Evolutionary conservation across 2,888 invertebrate genomes (phyloP), one percentile per base, ranked within the genome.

Genomic region (Tetragonula carbonaria): DNA sequence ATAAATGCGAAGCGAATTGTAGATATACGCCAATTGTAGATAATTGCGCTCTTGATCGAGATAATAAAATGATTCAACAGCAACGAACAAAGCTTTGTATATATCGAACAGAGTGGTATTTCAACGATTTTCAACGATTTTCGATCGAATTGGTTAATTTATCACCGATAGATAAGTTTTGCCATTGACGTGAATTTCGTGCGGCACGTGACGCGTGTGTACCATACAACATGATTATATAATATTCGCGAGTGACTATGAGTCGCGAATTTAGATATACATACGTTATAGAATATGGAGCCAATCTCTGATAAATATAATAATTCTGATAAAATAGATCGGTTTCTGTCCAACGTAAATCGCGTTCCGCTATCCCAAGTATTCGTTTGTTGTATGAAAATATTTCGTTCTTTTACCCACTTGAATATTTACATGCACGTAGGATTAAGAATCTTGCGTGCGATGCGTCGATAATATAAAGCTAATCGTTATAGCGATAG

Each of bases 241-340:
- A 59, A 55, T 68, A 63, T 8, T 11, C 11, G 75, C 53, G 57
- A 53, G 51, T 75, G 67, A 70, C 75, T 65, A 75, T 78, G 82
- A 65, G 28, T 28, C 28, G 28, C 1, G 28, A 28, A 80, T 79
- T 87, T 50, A 63, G 63, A n/a, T 68, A 28, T 23, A 33, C 33
- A 11, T 45, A 23, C 68, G 21, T 21, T 45, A 33, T 55, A 11
- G 72, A 57, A 16, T 68, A 33, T 21, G 28, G 33, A 74, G 59
- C 62, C 63, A 13, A 50, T 67, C 33, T n/a, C 62, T 76, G 28
- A 28, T 28, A 28, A 28, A 28, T 28, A 28, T 28, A 28, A 28
- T 28, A 28, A 28, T 28, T 28, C 28, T 28, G 28, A 28, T 28
- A 28, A 72, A 66, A 86, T 86, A 82, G 82, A 86, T 86, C 82